Percentiles rank a stretch among this genome's conserved stretches.
Evolutionary conservation across 1,140 invertebrate species (phyloP).

Genomic region (Aphaenogaster ashmeadi): DNA sequence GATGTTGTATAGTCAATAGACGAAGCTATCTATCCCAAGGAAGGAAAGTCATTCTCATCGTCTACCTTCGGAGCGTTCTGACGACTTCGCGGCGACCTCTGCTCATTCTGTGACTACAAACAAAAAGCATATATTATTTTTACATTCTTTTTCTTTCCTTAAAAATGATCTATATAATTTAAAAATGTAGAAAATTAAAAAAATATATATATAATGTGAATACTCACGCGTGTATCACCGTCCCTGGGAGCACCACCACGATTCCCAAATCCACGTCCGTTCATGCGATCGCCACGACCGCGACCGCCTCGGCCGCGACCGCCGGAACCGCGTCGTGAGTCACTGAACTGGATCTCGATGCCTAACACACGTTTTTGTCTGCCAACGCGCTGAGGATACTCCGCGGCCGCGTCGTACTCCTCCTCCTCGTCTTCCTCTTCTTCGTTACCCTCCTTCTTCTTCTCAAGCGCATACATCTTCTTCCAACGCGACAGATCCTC

Average conservation of each 20-base stretch:
- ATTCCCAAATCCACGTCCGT: slow-evolving; percentile 83
- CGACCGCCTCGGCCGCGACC: slow-evolving; percentile 88
- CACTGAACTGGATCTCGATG: slow-evolving; percentile 96
- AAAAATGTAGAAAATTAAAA: background rate
- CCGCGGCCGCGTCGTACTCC: slow-evolving; percentile 91
- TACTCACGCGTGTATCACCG: slow-evolving; percentile 81
- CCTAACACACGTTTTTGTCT: slow-evolving; percentile 95
- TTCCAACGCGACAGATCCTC: slow-evolving; percentile 97
- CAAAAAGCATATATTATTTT: background rate
- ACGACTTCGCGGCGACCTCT: slow-evolving; percentile 86
- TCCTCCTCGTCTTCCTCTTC: slow-evolving; percentile 91
- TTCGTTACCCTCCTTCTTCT: slow-evolving; percentile 92
- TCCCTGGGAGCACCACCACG: slow-evolving; percentile 83
- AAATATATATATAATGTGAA: background rate
- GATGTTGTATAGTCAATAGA: slow-evolving; percentile 70
- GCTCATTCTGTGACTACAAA: slow-evolving; percentile 78
- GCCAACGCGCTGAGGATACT: slow-evolving; percentile 95
- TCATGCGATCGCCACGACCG: slow-evolving; percentile 85
- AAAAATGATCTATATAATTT: background rate
- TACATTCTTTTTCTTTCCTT: background rate
- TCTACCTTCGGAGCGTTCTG: slow-evolving; percentile 96
- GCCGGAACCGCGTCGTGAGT: slow-evolving; percentile 91
- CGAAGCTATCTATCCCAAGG: slow-evolving; percentile 90
- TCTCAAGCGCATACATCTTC: slow-evolving; percentile 95
- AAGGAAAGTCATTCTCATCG: slow-evolving; percentile 98